A percentile compares a stretch with the other conserved stretches of the same genome.
Conservation (phyloP, 1,140 invertebrate species). For the Orchesella cincta region DNA sequence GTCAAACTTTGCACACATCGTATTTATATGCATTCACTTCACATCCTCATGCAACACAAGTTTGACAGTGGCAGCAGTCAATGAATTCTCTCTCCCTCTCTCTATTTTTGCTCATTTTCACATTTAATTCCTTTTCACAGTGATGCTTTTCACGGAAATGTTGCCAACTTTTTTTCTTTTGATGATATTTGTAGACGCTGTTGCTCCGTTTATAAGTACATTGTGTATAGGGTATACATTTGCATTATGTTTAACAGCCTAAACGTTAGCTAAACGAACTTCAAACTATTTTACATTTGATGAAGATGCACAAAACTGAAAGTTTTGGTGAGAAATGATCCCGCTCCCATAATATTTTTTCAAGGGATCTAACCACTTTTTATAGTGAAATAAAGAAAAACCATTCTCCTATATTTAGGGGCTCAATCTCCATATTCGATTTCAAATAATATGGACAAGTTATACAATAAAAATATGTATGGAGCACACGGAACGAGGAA, state of each 20-base stretch:
- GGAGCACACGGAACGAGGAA: not conserved
- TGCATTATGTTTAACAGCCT: not conserved
- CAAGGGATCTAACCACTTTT: not conserved
- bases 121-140: not conserved
- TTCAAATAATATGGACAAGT: not conserved
- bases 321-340: not conserved
- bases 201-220: no score
- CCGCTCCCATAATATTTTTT: not conserved
- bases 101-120: not conserved
- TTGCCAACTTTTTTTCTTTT: not conserved
- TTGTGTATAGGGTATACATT: no score
- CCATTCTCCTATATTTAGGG: not conserved
- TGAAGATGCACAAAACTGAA: not conserved
- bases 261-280: not conserved
- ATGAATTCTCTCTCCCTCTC: not conserved
- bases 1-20: not conserved
- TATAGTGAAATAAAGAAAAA: not conserved
- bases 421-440: not conserved
- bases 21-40: not conserved
- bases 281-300: no score
- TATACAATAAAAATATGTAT: not conserved
- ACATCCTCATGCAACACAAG: not conserved
- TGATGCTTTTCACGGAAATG: not conserved
- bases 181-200: not conserved
- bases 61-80: not conserved